Percentiles rank a stretch among this genome's conserved stretches.
Conservation (phyloP, 2,797 vertebrate genomes). For the Tadarida brasiliensis region DNA sequence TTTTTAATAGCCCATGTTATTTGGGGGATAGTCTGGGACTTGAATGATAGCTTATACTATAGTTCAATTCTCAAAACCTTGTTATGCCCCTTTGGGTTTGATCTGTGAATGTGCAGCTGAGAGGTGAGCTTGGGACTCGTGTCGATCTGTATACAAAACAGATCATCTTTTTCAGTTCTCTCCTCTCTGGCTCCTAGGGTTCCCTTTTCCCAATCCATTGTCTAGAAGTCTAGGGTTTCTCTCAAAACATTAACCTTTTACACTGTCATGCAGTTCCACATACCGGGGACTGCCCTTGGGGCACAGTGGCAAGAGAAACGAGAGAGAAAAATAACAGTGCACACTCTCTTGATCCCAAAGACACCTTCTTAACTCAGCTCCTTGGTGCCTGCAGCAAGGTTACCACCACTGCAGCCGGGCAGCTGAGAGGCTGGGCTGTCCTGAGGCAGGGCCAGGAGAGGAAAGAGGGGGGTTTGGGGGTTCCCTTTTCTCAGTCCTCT, state of each 20-base stretch:
- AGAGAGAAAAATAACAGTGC: neutral
- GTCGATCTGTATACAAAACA: neutral
- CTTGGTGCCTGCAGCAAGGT: rapidly evolving
- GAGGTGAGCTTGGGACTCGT: neutral
- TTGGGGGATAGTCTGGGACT: neutral
- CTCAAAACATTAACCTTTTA: neutral
- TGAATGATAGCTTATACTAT: neutral
- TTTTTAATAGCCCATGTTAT: neutral
- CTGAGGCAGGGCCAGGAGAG: neutral
- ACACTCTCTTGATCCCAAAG: neutral
- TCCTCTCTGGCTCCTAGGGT: neutral
- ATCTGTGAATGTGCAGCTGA: neutral
- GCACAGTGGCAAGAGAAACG: neutral
- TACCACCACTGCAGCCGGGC: rapidly evolving
- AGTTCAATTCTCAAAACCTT: neutral
- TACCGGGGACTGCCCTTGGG: neutral
- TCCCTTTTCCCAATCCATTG: neutral
- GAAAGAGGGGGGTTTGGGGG: neutral
- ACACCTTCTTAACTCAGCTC: neutral
- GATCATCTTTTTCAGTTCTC: neutral
- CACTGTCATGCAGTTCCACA: neutral
- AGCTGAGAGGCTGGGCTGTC: neutral
- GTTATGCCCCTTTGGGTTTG: neutral
- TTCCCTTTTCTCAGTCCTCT: neutral
- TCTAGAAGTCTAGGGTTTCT: neutral